Evolutionary conservation across 2,888 invertebrate species (phyloP).

Genomic region (Polyommatus iphigenia): DNA sequence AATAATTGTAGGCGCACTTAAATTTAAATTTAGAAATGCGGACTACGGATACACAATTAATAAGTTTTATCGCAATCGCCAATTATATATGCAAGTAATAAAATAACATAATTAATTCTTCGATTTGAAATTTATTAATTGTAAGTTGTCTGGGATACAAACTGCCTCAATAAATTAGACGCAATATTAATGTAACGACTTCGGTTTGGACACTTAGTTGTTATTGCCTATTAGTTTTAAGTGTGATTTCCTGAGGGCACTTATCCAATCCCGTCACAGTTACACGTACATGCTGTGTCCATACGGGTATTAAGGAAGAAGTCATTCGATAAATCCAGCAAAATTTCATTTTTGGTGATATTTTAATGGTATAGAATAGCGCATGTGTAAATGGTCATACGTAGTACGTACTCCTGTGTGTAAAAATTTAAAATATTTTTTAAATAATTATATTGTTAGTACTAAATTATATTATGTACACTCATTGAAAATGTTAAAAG

Average conservation of each 20-base stretch:
- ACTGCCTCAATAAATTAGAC: background rate
- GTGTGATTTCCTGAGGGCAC: conserved; percentile 22
- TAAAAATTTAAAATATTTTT: background rate
- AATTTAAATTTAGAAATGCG: background rate
- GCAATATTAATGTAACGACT: conserved; percentile 1
- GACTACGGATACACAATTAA: background rate
- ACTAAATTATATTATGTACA: background rate
- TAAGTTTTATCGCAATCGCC: conserved; percentile 30
- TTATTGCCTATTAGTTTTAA: conserved; percentile 20
- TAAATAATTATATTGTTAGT: background rate
- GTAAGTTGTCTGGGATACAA: background rate
- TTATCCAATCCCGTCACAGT: background rate
- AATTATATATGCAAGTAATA: conserved; percentile 17
- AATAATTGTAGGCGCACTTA: background rate
- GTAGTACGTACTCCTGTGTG: background rate
- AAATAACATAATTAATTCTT: conserved; percentile 4
- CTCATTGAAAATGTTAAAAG: background rate
- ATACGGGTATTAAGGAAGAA: background rate
- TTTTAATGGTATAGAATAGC: too few relatives aligned
- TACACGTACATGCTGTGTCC: background rate
- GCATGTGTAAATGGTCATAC: too few relatives aligned
- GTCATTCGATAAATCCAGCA: too few relatives aligned
- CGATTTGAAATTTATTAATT: background rate
- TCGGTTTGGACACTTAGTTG: conserved; percentile 21
- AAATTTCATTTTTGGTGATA: too few relatives aligned